Evolutionary conservation across 2,113 vertebrate genomes (phyloP), one percentile per base, ranked within the genome.

Genomic region (Saccopteryx bilineata): DNA sequence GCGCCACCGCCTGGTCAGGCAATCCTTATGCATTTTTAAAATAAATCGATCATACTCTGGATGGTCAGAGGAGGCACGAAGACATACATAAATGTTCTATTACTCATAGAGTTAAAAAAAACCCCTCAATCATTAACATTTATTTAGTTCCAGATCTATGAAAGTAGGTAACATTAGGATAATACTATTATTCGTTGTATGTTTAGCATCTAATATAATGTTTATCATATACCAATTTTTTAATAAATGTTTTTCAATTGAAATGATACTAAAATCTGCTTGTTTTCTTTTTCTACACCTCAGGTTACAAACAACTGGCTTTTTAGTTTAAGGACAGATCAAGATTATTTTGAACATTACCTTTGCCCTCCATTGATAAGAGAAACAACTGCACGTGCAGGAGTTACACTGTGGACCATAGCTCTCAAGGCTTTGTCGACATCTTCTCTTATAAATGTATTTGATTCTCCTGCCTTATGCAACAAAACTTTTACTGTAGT

Each of bases 401-500:
- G 99, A 31, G 99, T 99, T 98, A 99, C 99, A 96, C 99, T 99
- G 94, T 98, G 98, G 96, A 99, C 99, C 99, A 99, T 99, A 97
- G 98, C 98, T 97, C 98, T 98, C 96, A 99, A 96, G 0, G 99
- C 99, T 91, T 98, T 99, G 95, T 99, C 99, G 89, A 99, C 99
- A 63, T 99, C 99, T 98, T 99, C 99, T 97, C 99, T 98, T 86
- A 99, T 99, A 97, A 99, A 99, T 87, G 99, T 98, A 96, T 99
- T 99, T 66, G 98, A 98, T 98, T 99, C 99, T 69, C 99, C 99
- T 31, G 99, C 99, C 97, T 99, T 99, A 87, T 99, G 99, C 93
- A 99, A 98, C 91, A 99, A 98, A 87, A 98, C 98, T 97, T 99
- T 99, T 60, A 99, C 99, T 86, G 99, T 98, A 74, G 97, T 98